A percentile compares a stretch with the other conserved stretches of the same genome.
Evolutionary conservation across 2,113 vertebrate species (phyloP).

Genomic region (Columba janthina): DNA sequence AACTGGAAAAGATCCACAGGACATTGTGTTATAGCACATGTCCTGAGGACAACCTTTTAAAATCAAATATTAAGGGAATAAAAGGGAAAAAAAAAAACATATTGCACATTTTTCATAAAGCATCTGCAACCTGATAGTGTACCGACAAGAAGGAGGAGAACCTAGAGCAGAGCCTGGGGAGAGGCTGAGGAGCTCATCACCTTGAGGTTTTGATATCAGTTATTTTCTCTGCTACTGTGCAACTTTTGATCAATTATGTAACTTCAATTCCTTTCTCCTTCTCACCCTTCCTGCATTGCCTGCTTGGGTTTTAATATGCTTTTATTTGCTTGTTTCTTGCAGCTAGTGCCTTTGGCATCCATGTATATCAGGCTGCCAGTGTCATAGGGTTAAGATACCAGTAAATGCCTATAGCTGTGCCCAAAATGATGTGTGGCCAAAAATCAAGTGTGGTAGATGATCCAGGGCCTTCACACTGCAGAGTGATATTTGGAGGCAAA

Average conservation of each 20-base stretch:
- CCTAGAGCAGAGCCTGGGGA: background rate
- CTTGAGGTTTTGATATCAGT: background rate
- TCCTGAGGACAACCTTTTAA: conserved; percentile 28
- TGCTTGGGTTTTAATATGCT: background rate
- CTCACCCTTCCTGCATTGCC: background rate
- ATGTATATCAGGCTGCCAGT: background rate
- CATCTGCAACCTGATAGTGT: background rate
- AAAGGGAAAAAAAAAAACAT: background rate
- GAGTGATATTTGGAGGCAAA: background rate
- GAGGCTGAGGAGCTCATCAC: background rate
- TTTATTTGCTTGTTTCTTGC: background rate
- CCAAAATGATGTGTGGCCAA: background rate
- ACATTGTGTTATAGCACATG: conserved; percentile 10
- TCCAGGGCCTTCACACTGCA: accelerated
- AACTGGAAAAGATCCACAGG: conserved; percentile 50
- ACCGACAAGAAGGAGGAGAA: background rate
- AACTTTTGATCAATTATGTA: background rate
- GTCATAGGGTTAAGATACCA: background rate
- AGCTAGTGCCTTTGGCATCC: background rate
- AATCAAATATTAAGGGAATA: conserved; percentile 18
- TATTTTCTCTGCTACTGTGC: background rate
- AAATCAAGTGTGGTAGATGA: background rate
- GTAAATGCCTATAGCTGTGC: background rate
- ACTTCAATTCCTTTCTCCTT: background rate
- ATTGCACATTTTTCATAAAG: background rate